Conservation (phyloP, 2,888 invertebrate species). For the Drosophila gaucha region DNA sequence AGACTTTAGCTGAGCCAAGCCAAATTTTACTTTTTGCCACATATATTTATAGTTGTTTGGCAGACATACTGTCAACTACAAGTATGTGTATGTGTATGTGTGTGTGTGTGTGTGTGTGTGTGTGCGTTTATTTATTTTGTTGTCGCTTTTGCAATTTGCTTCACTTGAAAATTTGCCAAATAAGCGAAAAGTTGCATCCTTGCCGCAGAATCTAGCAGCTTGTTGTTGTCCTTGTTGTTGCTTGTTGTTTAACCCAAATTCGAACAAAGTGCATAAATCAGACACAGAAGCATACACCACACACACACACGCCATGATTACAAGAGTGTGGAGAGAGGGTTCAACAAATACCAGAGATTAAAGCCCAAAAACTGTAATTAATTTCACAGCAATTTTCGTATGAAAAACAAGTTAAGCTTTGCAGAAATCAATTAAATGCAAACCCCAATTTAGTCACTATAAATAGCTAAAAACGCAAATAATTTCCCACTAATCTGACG, state of each 20-base stretch:
- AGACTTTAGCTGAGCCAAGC: constrained; percentile 7
- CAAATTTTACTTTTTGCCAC: neutral
- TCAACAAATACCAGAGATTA: constrained; percentile 19
- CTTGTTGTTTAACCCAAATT: constrained; percentile 67
- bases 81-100: neutral
- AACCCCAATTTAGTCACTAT: too few species aligned
- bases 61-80: constrained; percentile 17
- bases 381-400: constrained; percentile 2
- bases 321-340: neutral
- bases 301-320: neutral
- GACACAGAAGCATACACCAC: constrained; percentile 17
- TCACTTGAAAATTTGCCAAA: constrained; percentile 77
- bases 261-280: constrained; percentile 68
- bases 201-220: constrained; percentile 20
- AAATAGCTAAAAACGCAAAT: constrained; percentile 13
- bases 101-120: constrained; percentile 24
- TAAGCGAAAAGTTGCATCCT: constrained; percentile 70
- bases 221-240: constrained; percentile 23
- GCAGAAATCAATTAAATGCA: neutral
- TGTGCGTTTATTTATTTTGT: constrained; percentile 63
- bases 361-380: constrained; percentile 36
- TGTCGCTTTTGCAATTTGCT: constrained; percentile 59
- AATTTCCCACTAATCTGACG: constrained; percentile 34
- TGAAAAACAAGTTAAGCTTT: neutral
- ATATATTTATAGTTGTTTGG: constrained; percentile 12